Percentiles rank a stretch among this genome's conserved stretches.
phyloP scores from a whole-genome alignment of 2,888 invertebrate species.

The Smittia sp. region DNA sequence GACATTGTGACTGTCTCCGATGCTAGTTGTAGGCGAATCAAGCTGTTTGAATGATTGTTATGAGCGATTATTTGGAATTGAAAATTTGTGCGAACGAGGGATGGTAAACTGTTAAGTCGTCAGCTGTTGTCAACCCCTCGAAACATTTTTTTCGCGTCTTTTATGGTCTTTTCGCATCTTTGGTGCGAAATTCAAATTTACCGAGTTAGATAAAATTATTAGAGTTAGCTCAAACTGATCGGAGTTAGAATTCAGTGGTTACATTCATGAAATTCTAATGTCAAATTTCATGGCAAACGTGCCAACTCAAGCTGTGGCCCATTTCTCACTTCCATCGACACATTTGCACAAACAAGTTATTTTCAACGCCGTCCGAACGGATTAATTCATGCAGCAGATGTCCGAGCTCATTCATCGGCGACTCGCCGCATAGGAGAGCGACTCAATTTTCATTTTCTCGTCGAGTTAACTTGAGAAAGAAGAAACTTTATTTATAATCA shows the following conservation, averaged over 20 bases:
- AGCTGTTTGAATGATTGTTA: background rate
- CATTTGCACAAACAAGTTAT: no score
- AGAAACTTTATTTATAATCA: background rate
- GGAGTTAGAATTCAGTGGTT: no score
- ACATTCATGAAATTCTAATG: no score
- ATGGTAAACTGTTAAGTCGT: no score
- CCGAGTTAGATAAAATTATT: background rate
- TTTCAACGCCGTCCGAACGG: background rate
- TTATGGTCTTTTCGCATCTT: background rate
- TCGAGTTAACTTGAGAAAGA: background rate
- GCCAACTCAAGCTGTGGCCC: no score
- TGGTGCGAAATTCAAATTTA: constrained; percentile 11
- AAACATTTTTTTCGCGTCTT: constrained; percentile 22
- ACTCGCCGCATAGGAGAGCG: background rate
- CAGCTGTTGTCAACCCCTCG: no score
- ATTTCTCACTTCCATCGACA: no score
- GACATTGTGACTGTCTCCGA: constrained; percentile 13
- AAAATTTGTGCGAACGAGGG: background rate
- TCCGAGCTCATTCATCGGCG: no score
- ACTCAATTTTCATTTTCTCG: background rate
- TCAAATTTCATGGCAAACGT: no score
- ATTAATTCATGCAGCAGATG: background rate
- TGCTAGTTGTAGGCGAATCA: background rate
- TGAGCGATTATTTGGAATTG: background rate
- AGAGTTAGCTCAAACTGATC: no score